A percentile compares a stretch with the other conserved stretches of the same genome.
phyloP scores from a whole-genome alignment of 1,140 invertebrate species.

The Aporrectodea caliginosa region DNA sequence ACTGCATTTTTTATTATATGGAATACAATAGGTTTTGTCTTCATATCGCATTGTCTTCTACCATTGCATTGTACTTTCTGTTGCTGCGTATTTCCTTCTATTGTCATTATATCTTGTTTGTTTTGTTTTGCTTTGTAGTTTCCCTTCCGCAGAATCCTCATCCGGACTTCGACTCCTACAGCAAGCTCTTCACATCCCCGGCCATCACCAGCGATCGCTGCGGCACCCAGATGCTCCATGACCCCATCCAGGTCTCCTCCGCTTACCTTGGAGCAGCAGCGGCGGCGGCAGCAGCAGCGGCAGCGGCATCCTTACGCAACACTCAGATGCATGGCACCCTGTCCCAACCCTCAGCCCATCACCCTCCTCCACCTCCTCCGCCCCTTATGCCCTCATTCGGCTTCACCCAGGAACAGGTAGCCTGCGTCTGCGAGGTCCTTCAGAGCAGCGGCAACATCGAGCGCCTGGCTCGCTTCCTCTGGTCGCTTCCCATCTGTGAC shows the following conservation, averaged over 20 bases:
- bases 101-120: not conserved
- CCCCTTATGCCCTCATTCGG: slow-evolving; percentile 51
- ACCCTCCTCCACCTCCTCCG: too few species aligned
- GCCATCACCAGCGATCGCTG: not conserved
- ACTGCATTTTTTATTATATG: too few species aligned
- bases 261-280: not conserved
- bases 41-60: too few species aligned
- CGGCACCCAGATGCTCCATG: not conserved
- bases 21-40: too few species aligned
- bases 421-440: slow-evolving; percentile 96
- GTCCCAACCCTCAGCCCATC: not conserved
- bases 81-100: too few species aligned
- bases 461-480: slow-evolving; percentile 88
- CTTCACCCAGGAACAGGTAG: slow-evolving; percentile 97
- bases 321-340: not conserved
- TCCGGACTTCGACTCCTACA: not conserved
- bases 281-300: not conserved
- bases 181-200: not conserved
- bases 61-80: too few species aligned
- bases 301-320: not conserved
- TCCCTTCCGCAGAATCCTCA: not conserved
- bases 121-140: not conserved
- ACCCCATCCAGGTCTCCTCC: not conserved
- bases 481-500: slow-evolving; percentile 94
- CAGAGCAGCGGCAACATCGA: slow-evolving; percentile 98